Evolutionary conservation across 2,888 invertebrate genomes (phyloP), one percentile per base, ranked within the genome.

Genomic region (Noctuana brunneofusca): DNA sequence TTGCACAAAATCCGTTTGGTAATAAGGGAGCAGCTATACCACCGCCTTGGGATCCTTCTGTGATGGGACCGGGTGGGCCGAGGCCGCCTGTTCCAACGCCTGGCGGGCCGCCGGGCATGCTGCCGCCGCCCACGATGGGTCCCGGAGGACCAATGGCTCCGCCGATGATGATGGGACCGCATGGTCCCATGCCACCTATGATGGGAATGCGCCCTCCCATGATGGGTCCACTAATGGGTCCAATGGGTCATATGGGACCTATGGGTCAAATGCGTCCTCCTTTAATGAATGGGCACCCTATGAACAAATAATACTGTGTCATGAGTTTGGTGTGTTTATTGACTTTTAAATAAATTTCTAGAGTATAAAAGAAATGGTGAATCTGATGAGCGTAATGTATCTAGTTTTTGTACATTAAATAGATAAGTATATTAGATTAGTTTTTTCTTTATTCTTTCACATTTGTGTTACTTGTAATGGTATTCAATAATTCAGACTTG

Each of bases 1-100:
- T 98, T 66, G 96, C 96, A 8, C 96, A 96, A 64, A 97, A 97
- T 92, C 98, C 97, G 54, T 98, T 97, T 76, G 96, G 96, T 3
- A 92, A 90, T 2, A 95, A 94, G 72, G 96, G 96, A 22, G 96
- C 96, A 6, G 95, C 96, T 0, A 96, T 97, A 75, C 97, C 97
- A 27, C 97, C 97, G 88, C 95, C 73, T 83, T 95, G 83, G 94
- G 94, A 83, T 93, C 94, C 83, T 79, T 94, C 81, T 86, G 94
- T 72, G 82, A 94, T 75, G 95, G 93, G 80, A 76, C 93, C 82
- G 18, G 92, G 82, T 72, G 93, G 81, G 69, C 74, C 93, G 67
- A 72, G 93, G 84, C 93, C 82, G 74, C 93, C 79, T 71, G 93
- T 80, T 70, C 93, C 81, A 65, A 90, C 83, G 62, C 92, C 92